A percentile compares a stretch with the other conserved stretches of the same genome.
These are phyloP conservation scores for Bathybates hornii DNA, from an alignment of 2,113 vertebrate genomes.

Conservation along the genomic window DNA sequence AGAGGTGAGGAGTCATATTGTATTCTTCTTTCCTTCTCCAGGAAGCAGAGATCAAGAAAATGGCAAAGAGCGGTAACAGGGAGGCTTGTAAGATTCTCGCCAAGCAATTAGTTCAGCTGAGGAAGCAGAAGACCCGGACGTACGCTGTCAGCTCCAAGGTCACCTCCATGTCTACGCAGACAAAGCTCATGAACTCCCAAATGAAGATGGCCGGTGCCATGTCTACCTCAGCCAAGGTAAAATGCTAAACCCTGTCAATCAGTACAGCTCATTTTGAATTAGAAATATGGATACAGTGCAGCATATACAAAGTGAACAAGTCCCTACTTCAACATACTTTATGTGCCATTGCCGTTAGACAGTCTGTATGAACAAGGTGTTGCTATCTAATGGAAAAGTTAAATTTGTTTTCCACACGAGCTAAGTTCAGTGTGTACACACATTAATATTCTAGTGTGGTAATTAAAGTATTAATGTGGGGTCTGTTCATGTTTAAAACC, in stretches of 20 bases:
- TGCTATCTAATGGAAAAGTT: not conserved
- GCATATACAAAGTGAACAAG: not conserved
- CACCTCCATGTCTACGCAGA: conserved; percentile 93
- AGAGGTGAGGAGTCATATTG: not conserved
- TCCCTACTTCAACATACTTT: not conserved
- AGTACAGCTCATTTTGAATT: not conserved
- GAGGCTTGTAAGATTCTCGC: conserved; percentile 95
- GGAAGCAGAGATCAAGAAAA: conserved; percentile 98
- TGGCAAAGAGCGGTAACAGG: conserved; percentile 94
- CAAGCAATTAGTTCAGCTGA: conserved; percentile 90
- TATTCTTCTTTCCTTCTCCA: conserved; percentile 35
- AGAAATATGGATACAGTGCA: not conserved
- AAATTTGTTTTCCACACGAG: not conserved
- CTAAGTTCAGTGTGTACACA: not conserved
- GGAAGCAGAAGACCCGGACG: conserved; percentile 93
- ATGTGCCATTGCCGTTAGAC: not conserved
- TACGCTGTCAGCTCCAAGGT: conserved; percentile 98
- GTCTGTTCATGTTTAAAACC: conserved; percentile 20
- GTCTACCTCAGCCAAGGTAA: conserved; percentile 91
- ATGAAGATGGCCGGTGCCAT: conserved; percentile 99
- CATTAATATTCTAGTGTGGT: conserved; percentile 1
- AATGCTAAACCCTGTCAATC: not conserved
- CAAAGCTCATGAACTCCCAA: conserved; percentile 98
- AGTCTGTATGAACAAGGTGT: not conserved
- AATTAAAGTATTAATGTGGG: conserved; percentile 13